Conservation (phyloP, 2,113 vertebrate genomes). For the Atractosteus spatula region DNA sequence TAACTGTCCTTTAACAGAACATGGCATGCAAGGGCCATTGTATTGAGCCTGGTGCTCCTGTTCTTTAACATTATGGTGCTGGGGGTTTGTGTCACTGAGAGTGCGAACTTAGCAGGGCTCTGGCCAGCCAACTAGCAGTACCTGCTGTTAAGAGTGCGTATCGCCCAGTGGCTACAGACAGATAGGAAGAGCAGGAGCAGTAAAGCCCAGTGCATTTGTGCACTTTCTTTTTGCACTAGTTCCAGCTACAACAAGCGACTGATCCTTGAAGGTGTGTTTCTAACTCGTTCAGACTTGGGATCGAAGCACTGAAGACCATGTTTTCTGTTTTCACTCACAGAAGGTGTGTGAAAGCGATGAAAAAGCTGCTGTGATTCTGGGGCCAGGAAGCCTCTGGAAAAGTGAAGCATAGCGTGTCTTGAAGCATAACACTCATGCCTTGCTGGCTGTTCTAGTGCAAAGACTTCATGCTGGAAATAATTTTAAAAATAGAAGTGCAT, state of each 20-base stretch:
- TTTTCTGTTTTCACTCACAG: too few relatives aligned
- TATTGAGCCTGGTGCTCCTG: too few relatives aligned
- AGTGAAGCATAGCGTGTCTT: background rate
- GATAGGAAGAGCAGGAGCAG: slow-evolving; percentile 18
- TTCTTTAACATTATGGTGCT: background rate
- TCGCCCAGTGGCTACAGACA: background rate
- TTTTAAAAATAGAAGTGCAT: background rate
- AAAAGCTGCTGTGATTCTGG: slow-evolving; percentile 15
- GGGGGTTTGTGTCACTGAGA: slow-evolving; percentile 16
- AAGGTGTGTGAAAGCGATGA: background rate
- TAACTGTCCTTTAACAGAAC: too few relatives aligned
- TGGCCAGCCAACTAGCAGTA: slow-evolving; percentile 68
- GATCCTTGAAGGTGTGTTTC: background rate
- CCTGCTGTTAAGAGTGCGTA: slow-evolving; percentile 9
- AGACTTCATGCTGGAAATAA: too few relatives aligned
- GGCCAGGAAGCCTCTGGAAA: slow-evolving; percentile 68
- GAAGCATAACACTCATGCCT: too few relatives aligned
- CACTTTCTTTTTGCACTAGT: background rate
- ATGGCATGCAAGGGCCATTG: too few relatives aligned
- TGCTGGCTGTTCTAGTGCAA: too few relatives aligned
- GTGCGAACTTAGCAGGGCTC: slow-evolving; percentile 37
- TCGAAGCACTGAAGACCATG: too few relatives aligned
- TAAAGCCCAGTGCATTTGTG: slow-evolving; percentile 1
- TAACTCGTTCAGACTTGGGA: too few relatives aligned
- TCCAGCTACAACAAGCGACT: slow-evolving; percentile 6